Evolutionary conservation across 1,140 invertebrate species (phyloP).

Genomic region (Harlomillsia oculata): DNA sequence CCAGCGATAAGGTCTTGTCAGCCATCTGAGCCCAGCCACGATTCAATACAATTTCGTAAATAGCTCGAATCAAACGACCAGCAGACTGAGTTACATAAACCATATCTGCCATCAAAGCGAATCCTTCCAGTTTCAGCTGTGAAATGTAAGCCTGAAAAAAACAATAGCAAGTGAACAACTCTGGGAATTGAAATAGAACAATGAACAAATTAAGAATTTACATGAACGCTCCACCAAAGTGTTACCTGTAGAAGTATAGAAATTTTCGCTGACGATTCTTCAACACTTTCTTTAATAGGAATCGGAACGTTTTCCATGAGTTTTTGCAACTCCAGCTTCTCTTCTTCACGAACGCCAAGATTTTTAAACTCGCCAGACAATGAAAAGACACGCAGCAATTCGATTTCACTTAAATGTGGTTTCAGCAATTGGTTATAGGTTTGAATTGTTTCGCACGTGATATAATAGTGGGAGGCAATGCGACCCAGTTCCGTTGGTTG

Average conservation of each 20-base stretch:
- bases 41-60: constrained; percentile 77
- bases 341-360: constrained; percentile 92
- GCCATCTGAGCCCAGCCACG: constrained; percentile 92
- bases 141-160: constrained; percentile 87
- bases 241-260: constrained; percentile 64
- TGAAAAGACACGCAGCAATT: constrained; percentile 97
- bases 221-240: too few species aligned
- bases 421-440: constrained; percentile 96
- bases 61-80: constrained; percentile 84
- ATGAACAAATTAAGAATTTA: background rate
- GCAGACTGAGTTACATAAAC: constrained; percentile 98
- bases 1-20: constrained; percentile 88
- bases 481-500: constrained; percentile 88
- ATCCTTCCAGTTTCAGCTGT: constrained; percentile 94
- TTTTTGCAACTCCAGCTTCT: constrained; percentile 94
- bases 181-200: background rate
- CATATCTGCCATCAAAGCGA: constrained; percentile 98
- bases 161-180: background rate
- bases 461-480: constrained; percentile 97
- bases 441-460: constrained; percentile 91
- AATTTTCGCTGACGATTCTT: constrained; percentile 96
- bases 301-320: constrained; percentile 96
- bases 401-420: constrained; percentile 93
- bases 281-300: constrained; percentile 97
- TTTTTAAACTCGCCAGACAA: constrained; percentile 89